Percentiles rank a stretch among this genome's conserved stretches.
Conservation (phyloP, 2,797 vertebrate genomes). For the Silurus lanzhouensis region DNA sequence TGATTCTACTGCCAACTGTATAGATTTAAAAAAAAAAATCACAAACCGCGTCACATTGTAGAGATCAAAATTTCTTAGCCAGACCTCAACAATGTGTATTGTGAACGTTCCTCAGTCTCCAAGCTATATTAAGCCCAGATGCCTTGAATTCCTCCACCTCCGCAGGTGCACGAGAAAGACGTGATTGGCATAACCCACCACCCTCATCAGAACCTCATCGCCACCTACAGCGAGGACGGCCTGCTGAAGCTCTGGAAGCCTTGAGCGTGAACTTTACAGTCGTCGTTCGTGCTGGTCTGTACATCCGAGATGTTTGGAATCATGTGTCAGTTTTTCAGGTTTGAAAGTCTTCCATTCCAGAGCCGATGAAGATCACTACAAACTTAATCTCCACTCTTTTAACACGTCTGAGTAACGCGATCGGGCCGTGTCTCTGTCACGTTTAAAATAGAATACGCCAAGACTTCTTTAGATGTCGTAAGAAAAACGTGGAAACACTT, state of each 20-base stretch:
- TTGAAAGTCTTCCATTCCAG: slow-evolving; percentile 41
- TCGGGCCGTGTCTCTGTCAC: not conserved
- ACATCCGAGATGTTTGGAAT: slow-evolving; percentile 17
- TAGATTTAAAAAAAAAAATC: not conserved
- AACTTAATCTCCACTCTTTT: not conserved
- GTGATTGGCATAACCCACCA: slow-evolving; percentile 98
- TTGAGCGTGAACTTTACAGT: slow-evolving; percentile 59
- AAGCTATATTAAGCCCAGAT: not conserved
- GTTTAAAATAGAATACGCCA: not conserved
- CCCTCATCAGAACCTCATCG: slow-evolving; percentile 96
- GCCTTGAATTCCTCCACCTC: not conserved
- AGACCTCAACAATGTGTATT: not conserved
- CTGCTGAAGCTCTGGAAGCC: slow-evolving; percentile 98
- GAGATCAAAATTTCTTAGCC: not conserved
- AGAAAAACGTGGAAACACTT: not conserved
- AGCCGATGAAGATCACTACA: not conserved
- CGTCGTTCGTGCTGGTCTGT: slow-evolving; percentile 17
- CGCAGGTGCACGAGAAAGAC: slow-evolving; percentile 95
- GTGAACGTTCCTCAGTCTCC: not conserved
- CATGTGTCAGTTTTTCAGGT: slow-evolving; percentile 21
- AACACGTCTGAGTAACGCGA: not conserved
- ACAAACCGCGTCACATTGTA: not conserved
- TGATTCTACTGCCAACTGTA: too few species aligned
- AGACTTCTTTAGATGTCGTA: not conserved
- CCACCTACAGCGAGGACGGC: slow-evolving; percentile 95